Percentiles rank a stretch among this genome's conserved stretches.
Conservation (phyloP, 2,888 invertebrate genomes). For the Marronus borbonicus region DNA sequence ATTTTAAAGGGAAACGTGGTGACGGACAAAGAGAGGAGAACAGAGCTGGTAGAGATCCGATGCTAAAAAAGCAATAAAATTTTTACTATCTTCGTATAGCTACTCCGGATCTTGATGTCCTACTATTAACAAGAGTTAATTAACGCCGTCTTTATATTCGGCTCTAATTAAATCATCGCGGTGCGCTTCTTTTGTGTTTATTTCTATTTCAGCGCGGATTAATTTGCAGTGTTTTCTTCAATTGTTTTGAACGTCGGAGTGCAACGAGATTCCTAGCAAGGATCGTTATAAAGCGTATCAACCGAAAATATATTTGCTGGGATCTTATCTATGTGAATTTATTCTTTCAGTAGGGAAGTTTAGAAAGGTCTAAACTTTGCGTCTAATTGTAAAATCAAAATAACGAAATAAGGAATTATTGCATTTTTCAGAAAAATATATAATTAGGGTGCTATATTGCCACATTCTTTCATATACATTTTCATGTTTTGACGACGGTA, state of each 20-base stretch:
- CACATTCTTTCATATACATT: too few species aligned
- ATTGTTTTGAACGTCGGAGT: too few species aligned
- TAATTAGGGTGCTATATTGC: not conserved
- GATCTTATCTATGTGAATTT: too few species aligned
- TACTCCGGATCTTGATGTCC: conserved; percentile 18
- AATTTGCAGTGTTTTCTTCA: not conserved
- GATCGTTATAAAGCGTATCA: too few species aligned
- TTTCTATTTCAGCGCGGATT: not conserved
- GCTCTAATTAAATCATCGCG: conserved; percentile 32
- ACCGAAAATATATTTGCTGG: too few species aligned
- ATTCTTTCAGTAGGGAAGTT: too few species aligned
- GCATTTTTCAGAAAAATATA: too few species aligned
- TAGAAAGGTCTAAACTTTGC: too few species aligned
- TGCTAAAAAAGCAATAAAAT: conserved; percentile 38
- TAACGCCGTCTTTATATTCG: conserved; percentile 28
- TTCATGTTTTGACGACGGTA: too few species aligned
- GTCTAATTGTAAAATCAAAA: too few species aligned
- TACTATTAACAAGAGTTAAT: conserved; percentile 28
- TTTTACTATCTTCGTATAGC: conserved; percentile 20
- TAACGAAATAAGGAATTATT: too few species aligned
- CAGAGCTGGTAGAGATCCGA: not conserved
- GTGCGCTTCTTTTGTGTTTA: conserved; percentile 3
- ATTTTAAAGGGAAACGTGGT: conserved; percentile 39
- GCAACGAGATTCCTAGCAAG: too few species aligned
- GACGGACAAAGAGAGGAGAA: conserved; percentile 14